phyloP scores from a whole-genome alignment of 2,888 invertebrate species.

The Calephelis perditalis region DNA sequence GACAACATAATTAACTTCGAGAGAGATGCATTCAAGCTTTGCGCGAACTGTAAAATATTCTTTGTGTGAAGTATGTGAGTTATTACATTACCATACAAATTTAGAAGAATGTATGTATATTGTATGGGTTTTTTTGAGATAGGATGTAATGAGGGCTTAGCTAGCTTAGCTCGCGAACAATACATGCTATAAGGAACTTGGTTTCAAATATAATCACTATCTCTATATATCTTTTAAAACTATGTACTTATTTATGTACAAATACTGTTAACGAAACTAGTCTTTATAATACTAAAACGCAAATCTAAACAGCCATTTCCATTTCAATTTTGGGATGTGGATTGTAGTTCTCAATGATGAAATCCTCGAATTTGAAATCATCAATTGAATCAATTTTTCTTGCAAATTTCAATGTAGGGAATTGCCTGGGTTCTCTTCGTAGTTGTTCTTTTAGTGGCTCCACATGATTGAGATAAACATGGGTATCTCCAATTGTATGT shows the following conservation, averaged over 20 bases:
- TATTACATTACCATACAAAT: no score
- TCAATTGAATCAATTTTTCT: slow-evolving; percentile 87
- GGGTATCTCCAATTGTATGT: slow-evolving; percentile 96
- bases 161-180: no score
- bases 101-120: no score
- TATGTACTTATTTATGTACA: background rate
- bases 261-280: background rate
- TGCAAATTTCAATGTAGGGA: slow-evolving; percentile 89
- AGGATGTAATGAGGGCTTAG: no score
- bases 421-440: slow-evolving; percentile 85
- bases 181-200: no score
- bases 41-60: no score
- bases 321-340: slow-evolving; percentile 94
- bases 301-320: slow-evolving; percentile 91
- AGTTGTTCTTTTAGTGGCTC: slow-evolving; percentile 90
- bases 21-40: no score
- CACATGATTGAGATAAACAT: slow-evolving; percentile 94
- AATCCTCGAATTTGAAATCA: slow-evolving; percentile 92
- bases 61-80: no score
- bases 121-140: no score
- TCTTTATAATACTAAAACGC: background rate
- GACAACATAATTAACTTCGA: no score
- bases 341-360: slow-evolving; percentile 89
- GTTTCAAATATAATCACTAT: no score
- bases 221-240: no score